Percentiles rank a stretch among this genome's conserved stretches.
Evolutionary conservation across 2,113 vertebrate genomes (phyloP).

Genomic region (Lophochroa leadbeateri): DNA sequence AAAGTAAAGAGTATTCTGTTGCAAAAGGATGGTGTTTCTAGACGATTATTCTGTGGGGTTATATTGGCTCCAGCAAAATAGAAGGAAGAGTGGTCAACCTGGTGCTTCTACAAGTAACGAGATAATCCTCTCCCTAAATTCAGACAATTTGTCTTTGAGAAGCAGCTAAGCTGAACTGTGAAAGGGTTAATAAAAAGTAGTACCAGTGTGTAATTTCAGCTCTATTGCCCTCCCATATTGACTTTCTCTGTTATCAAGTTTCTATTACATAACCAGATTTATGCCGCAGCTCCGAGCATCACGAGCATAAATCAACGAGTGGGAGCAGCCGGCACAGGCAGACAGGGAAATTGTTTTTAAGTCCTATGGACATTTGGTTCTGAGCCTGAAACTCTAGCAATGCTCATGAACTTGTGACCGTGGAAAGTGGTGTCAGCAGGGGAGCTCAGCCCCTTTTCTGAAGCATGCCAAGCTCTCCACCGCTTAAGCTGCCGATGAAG

Average conservation of each 20-base stretch:
- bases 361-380: not conserved
- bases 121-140: not conserved
- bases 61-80: not conserved
- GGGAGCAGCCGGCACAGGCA: not conserved
- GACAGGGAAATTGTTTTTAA: constrained; percentile 19
- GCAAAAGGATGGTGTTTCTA: not conserved
- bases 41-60: not conserved
- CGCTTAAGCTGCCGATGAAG: not conserved
- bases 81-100: not conserved
- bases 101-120: rapidly evolving
- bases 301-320: constrained; percentile 23
- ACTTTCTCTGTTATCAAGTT: constrained; percentile 51
- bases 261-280: constrained; percentile 61
- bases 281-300: not conserved
- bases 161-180: not conserved
- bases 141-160: not conserved
- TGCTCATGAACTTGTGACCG: not conserved
- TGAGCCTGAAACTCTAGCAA: constrained; percentile 29
- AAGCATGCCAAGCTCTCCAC: not conserved
- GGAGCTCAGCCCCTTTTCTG: not conserved
- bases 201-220: constrained; percentile 57
- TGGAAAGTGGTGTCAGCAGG: not conserved
- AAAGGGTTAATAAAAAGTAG: constrained; percentile 37
- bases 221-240: constrained; percentile 2
- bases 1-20: not conserved